Evolutionary conservation across 2,888 invertebrate species (phyloP).

Genomic region (Cryptocheilus praepositus): DNA sequence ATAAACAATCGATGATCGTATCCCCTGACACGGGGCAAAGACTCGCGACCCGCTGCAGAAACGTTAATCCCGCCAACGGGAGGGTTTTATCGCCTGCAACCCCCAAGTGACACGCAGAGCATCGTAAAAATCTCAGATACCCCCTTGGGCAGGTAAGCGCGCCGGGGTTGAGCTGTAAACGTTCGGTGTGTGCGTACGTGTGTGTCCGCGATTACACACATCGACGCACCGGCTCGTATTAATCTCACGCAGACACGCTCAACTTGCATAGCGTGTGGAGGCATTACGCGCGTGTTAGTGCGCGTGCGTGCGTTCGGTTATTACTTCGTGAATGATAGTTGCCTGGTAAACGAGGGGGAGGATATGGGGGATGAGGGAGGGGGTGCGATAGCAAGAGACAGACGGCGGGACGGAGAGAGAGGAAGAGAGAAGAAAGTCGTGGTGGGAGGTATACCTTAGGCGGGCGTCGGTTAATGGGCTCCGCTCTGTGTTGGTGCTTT

Average conservation of each 20-base stretch:
- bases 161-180: constrained; percentile 58
- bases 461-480: constrained; percentile 40
- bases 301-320: constrained; percentile 49
- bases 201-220: constrained; percentile 33
- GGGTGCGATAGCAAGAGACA: constrained; percentile 8
- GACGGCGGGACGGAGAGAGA: neutral
- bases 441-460: constrained; percentile 18
- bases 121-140: constrained; percentile 67
- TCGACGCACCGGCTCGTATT: neutral
- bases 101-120: constrained; percentile 61
- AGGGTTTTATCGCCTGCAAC: constrained; percentile 68
- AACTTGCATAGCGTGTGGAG: neutral
- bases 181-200: constrained; percentile 45
- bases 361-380: constrained; percentile 21
- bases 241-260: neutral
- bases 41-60: constrained; percentile 29
- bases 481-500: constrained; percentile 26
- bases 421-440: neutral
- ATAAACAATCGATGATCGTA: neutral
- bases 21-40: neutral
- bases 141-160: constrained; percentile 61
- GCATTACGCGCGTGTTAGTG: constrained; percentile 13
- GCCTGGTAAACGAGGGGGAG: constrained; percentile 44
- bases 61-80: constrained; percentile 70
- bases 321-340: constrained; percentile 58